Conservation (phyloP, 2,113 vertebrate genomes). For the Caranx ignobilis region DNA sequence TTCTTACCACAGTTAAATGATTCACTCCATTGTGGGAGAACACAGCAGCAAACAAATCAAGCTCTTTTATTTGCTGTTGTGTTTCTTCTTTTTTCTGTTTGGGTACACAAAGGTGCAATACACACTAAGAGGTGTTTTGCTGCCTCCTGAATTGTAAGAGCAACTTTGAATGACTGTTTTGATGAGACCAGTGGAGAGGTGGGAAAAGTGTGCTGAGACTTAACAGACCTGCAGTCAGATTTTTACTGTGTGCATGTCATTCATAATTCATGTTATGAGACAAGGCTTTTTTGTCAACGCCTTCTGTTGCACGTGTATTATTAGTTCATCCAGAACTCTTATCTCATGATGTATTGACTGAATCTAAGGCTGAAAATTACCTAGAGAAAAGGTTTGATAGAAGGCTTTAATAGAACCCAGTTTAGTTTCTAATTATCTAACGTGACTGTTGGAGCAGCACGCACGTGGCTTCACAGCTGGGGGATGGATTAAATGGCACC, state of each 20-base stretch:
- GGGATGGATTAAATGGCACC: conserved; percentile 47
- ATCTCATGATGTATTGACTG: conserved; percentile 4
- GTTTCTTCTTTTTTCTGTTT: neutral
- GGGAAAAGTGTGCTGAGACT: neutral
- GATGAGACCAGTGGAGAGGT: neutral
- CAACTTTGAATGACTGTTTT: conserved; percentile 2
- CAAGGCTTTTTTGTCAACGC: neutral
- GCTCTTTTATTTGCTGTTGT: too few relatives aligned
- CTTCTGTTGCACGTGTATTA: conserved; percentile 2
- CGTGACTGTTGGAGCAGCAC: conserved; percentile 20
- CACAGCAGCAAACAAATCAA: too few relatives aligned
- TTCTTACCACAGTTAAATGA: too few relatives aligned
- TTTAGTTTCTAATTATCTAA: conserved; percentile 62
- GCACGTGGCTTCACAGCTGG: conserved; percentile 59
- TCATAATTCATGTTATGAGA: neutral
- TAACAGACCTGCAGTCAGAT: neutral
- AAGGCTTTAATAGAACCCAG: conserved; percentile 42
- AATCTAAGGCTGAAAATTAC: conserved; percentile 39
- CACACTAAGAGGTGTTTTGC: conserved; percentile 3
- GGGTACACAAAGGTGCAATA: neutral
- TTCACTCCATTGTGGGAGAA: too few relatives aligned
- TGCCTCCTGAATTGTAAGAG: neutral
- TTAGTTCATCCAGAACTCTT: conserved; percentile 3
- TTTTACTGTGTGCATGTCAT: neutral
- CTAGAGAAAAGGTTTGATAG: conserved; percentile 22